Conservation (phyloP, 92 coral and sea anemone species). For the Parazoanthus atlanticus region DNA sequence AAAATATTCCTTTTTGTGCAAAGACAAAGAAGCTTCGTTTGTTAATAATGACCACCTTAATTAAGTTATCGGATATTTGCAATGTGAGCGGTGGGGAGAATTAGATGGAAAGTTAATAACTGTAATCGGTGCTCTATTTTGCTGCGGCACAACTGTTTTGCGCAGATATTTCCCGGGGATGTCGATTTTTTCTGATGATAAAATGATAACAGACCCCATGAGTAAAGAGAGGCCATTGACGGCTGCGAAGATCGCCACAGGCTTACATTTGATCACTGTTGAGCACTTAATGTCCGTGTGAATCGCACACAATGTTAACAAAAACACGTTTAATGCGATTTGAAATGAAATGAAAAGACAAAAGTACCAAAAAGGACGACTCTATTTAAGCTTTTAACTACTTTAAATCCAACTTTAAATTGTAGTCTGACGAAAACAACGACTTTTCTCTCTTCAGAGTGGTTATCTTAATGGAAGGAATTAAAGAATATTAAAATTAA, state of each 20-base stretch:
- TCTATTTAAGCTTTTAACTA: neutral
- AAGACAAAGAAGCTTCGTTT: slow-evolving; percentile 12
- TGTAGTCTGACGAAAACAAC: neutral
- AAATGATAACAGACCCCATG: slow-evolving; percentile 16
- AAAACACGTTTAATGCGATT: neutral
- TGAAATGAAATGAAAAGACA: too few relatives aligned
- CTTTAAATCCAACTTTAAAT: neutral
- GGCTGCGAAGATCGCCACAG: slow-evolving; percentile 25
- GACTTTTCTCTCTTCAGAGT: too few relatives aligned
- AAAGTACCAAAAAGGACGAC: neutral
- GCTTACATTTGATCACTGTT: neutral
- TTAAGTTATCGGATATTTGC: neutral
- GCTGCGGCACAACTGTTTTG: slow-evolving; percentile 38
- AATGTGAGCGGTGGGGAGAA: neutral
- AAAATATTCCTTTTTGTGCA: neutral
- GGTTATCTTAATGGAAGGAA: too few relatives aligned
- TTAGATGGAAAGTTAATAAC: neutral
- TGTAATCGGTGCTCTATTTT: slow-evolving; percentile 10
- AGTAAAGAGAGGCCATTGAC: slow-evolving; percentile 1
- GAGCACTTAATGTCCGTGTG: slow-evolving; percentile 29
- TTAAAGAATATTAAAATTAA: too few relatives aligned
- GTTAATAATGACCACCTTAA: neutral
- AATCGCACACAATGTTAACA: slow-evolving; percentile 33
- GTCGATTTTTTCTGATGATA: slow-evolving; percentile 13
- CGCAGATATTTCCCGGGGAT: slow-evolving; percentile 34